Evolutionary conservation across 2,888 invertebrate species (phyloP), one percentile per base, ranked within the genome.

Genomic region (Euzetes globulus): DNA sequence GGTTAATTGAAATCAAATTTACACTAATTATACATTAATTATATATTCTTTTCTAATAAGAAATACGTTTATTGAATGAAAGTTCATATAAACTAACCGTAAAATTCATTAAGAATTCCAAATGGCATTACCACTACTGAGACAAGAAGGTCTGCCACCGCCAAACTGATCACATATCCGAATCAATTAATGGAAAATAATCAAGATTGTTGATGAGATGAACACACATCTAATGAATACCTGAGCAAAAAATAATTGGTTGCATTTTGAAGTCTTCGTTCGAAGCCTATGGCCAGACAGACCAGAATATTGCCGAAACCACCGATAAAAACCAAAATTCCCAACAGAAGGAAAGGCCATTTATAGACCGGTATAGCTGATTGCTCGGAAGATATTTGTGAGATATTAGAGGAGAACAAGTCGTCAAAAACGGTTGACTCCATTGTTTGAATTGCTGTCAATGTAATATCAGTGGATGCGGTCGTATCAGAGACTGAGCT

Each of bases 41-140:
- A 33, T 33, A n/a, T n/a, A n/a, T n/a, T n/a, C n/a, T n/a, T n/a
- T n/a, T n/a, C n/a, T n/a, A n/a, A n/a, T n/a, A n/a, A n/a, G n/a
- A n/a, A n/a, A n/a, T n/a, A n/a, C n/a, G n/a, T n/a, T n/a, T n/a
- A n/a, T n/a, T n/a, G n/a, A n/a, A n/a, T n/a, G n/a, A n/a, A n/a
- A n/a, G n/a, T n/a, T n/a, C n/a, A 68, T 27, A 41, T n/a, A 3
- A 60, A 82, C 91, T 91, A 83, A 95, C 95, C 95, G 81, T 93
- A 86, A 84, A 96, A 91, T 81, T 94, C 94, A 37, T 92, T 92
- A 80, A 95, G 90, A 50, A 96, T 94, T 76, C 93, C 93, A 82
- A 95, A 87, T 4, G 96, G 96, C 96, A 97, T 97, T 75, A 96
- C 96, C 81, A 95, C 90, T 77, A 94, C 84, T 81, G 93, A 94